Base-by-base conservation (phyloP, 2,888 invertebrate genomes). In the Dicranocentrus wangi region DNA sequence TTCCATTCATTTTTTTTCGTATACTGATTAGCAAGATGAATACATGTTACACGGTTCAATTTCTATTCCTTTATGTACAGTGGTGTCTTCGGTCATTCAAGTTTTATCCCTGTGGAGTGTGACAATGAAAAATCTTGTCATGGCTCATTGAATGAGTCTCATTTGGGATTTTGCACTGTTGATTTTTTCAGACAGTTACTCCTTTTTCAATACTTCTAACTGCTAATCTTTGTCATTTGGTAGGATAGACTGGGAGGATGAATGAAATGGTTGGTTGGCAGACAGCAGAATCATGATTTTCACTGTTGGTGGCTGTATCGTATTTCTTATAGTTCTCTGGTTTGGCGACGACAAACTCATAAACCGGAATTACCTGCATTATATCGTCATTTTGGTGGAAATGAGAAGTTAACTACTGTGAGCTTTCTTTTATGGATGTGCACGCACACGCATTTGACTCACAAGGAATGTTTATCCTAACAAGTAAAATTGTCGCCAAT, bases 341-440 rank as follows among this genome's bases (percentile, higher is more conserved):
- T 32, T 28, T 15, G 55, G 58, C 19, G 58, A 43, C 25, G 8
- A 43, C 75, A 58, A 42, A 66, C 75, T 43, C 58, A 58, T 66
- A 75, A 75, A 75, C 75, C 75, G 75, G 75, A 75, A 75, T 75
- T 75, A 58, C 66, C n/a, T 58, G 75, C 66, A 68, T 17, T 2
- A 72, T n/a, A 3, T 61, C 27, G 43, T 61, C 10, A 27, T 65
- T 1, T 13, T 42, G 42, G 10, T 10, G 21, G 51, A 17, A 47
- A 68, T 43, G 65, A 25, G n/a, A n/a, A n/a, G n/a, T n/a, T n/a
- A n/a, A n/a, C n/a, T n/a, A n/a, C n/a, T n/a, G n/a, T n/a, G n/a
- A n/a, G n/a, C n/a, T n/a, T n/a, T n/a, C n/a, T n/a, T n/a, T n/a
- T n/a, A n/a, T n/a, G n/a, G n/a, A n/a, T 23, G 7, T 58, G 58